These are phyloP conservation scores for Coremacera marginata DNA, from an alignment of 2,888 invertebrate species.

Conservation along the genomic window DNA sequence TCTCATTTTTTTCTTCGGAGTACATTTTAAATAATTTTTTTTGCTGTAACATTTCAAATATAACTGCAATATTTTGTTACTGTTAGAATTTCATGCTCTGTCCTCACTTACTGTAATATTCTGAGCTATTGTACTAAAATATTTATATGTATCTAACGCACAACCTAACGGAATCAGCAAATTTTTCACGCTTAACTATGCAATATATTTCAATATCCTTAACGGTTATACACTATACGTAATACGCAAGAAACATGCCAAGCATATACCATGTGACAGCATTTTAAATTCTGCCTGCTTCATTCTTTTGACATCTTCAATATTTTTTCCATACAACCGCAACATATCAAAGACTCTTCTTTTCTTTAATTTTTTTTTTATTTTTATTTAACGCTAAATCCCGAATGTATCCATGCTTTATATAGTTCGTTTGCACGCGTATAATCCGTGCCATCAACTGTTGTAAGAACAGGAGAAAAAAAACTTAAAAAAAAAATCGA, in stretches of 20 bases:
- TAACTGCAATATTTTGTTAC: no score
- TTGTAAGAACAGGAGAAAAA: background rate
- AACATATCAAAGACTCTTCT: slow-evolving; percentile 16
- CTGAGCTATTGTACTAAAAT: no score
- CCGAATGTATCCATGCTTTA: slow-evolving; percentile 37
- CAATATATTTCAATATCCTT: slow-evolving; percentile 5
- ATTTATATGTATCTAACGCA: background rate
- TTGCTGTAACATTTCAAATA: no score
- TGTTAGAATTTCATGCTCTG: background rate
- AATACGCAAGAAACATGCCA: background rate
- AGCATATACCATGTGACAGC: background rate
- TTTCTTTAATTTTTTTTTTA: background rate
- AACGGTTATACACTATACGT: background rate
- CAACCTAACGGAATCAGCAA: background rate
- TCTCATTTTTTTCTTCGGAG: no score
- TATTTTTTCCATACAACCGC: slow-evolving; percentile 15
- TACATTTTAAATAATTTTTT: no score
- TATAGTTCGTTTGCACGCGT: slow-evolving; percentile 34
- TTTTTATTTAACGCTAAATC: slow-evolving; percentile 6
- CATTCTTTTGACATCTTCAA: background rate
- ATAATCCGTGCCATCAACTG: slow-evolving; percentile 33
- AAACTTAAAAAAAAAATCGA: slow-evolving; percentile 4
- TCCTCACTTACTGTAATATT: background rate
- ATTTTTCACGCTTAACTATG: background rate
- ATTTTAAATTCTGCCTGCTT: slow-evolving; percentile 7